Evolutionary conservation across 1,140 invertebrate genomes (phyloP).

Genomic region (Cotesia chilonis): DNA sequence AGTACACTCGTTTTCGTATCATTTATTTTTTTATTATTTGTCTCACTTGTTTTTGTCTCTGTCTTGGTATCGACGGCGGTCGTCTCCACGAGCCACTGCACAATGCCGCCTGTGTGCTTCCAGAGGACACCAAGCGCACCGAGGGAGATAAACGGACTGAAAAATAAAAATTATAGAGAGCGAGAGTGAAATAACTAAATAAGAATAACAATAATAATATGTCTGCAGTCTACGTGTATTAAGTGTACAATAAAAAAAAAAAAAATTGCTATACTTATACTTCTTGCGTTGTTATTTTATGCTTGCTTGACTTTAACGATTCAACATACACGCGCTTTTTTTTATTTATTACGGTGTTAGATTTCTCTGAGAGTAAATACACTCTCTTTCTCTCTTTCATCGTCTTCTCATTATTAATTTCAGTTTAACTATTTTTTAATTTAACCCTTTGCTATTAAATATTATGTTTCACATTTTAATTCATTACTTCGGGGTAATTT

Average conservation of each 20-base stretch:
- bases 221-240: background rate
- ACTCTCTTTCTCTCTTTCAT: background rate
- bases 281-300: conserved; percentile 10
- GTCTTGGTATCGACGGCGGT: background rate
- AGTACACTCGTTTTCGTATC: background rate
- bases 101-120: conserved; percentile 7
- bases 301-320: conserved; percentile 6
- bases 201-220: background rate
- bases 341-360: conserved; percentile 5
- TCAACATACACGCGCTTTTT: background rate
- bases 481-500: too few relatives aligned
- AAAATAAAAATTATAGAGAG: background rate
- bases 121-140: conserved; percentile 12
- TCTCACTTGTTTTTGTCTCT: too few relatives aligned
- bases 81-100: conserved; percentile 20
- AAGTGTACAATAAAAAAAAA: background rate
- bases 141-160: conserved; percentile 14
- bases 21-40: too few relatives aligned
- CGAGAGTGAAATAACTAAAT: background rate
- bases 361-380: background rate
- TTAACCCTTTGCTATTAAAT: too few relatives aligned
- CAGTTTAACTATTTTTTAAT: too few relatives aligned
- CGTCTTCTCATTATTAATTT: too few relatives aligned
- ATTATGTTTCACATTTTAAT: too few relatives aligned
- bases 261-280: background rate